Evolutionary conservation across 2,888 invertebrate genomes (phyloP), one percentile per base, ranked within the genome.

Genomic region (Sclerodermus sp.): DNA sequence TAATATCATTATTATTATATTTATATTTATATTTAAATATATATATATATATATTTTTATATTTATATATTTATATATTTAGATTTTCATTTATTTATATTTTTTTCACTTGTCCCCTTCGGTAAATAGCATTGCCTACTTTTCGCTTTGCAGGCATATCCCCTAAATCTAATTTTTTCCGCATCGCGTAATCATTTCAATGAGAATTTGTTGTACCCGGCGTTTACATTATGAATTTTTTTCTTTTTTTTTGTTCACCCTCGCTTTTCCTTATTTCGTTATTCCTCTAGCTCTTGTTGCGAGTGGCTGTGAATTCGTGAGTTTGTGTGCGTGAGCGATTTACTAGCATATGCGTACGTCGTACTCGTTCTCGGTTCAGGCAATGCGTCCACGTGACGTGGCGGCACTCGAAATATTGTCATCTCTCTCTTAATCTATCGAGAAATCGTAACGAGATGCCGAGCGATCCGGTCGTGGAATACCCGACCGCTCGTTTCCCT

Each of bases 21-120:
- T 82, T 82, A 82, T 82, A 82, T 81, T 79, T 64, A 23, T 23
- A 23, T 23, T 23, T 23, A 23, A 23, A 23, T 23, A 23, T 23
- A 23, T 23, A 5, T 23, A 23, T 23, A 23, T 23, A 23, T 23
- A 23, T 64, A 64, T 70, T 82, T 82, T 39, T 39, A 37, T 37
- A 37, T 12, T 5, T 39, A 10, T 18, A 6, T 39, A 12, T 15
- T 6, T 39, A 14, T 16, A 18, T 39, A n/a, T 39, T 39, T 64
- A 47, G 52, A 45, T 14, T 49, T 51, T 42, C 79, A 80, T 79
- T 79, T 79, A 80, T 56, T 36, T 59, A 47, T 57, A 48, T 18
- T 15, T 46, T 46, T 34, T 13, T 12, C 34, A 34, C 34, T 23
- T 23, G 8, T 23, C 23, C n/a, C n/a, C 23, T 23, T 23, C 23